Evolutionary conservation across 2,888 invertebrate genomes (phyloP).

Genomic region (Luperina testacea): DNA sequence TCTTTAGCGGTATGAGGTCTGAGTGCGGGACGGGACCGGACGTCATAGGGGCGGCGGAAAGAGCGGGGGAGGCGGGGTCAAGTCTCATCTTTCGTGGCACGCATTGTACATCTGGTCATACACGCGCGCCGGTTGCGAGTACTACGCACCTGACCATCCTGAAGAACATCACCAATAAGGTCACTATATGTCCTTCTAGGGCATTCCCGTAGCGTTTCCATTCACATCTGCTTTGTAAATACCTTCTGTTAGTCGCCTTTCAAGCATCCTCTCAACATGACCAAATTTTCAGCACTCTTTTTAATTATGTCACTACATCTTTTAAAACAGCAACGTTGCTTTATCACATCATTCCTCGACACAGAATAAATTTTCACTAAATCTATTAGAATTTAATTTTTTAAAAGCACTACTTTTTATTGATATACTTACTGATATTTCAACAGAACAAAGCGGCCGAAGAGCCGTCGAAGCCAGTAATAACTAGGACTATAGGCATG

Average conservation of each 20-base stretch:
- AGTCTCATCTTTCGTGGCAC: no score
- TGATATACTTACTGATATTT: conserved; percentile 8
- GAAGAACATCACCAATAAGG: background rate
- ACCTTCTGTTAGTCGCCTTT: background rate
- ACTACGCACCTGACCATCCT: background rate
- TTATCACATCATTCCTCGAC: background rate
- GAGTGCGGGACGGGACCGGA: no score
- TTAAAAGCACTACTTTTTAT: background rate
- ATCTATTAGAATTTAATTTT: background rate
- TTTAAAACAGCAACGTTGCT: background rate
- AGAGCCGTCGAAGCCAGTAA: conserved; percentile 53
- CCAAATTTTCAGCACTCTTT: background rate
- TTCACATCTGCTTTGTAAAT: background rate
- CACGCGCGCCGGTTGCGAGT: no score
- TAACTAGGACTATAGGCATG: conserved; percentile 70
- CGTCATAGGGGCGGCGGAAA: no score
- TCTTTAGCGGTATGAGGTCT: no score
- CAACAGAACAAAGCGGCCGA: conserved; percentile 60
- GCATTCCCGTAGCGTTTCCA: no score
- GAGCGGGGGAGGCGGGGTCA: no score
- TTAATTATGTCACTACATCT: background rate
- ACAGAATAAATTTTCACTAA: background rate
- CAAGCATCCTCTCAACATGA: background rate
- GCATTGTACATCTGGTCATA: no score
- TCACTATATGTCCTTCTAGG: background rate